A percentile compares a stretch with the other conserved stretches of the same genome.
Conservation (phyloP, 2,113 vertebrate species). For the Diglossa brunneiventris region DNA sequence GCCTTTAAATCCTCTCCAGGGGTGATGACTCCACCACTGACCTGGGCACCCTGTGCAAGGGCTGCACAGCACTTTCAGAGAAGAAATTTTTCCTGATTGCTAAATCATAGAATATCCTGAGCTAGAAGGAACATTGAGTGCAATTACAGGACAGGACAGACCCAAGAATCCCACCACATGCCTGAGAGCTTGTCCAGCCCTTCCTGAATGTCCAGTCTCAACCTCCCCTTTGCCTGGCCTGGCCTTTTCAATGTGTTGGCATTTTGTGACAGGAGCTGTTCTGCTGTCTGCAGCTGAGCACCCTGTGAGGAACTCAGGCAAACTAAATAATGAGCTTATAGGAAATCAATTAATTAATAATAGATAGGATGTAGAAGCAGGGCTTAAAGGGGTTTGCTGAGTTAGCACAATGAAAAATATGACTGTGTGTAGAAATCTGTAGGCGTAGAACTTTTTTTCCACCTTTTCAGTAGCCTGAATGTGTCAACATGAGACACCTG, state of each 20-base stretch:
- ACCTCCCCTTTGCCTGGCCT: neutral
- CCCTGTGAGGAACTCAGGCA: neutral
- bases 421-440: neutral
- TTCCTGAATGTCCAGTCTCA: neutral
- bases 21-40: neutral
- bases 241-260: fast-evolving
- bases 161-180: neutral
- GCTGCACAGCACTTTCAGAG: neutral
- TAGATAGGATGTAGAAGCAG: neutral
- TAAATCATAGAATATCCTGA: neutral
- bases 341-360: slow-evolving; percentile 54
- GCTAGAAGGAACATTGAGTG: neutral
- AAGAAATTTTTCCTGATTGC: neutral
- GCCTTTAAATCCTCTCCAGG: neutral
- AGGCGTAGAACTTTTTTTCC: neutral
- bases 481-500: fast-evolving
- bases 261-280: neutral
- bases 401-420: neutral
- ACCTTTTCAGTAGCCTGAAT: neutral
- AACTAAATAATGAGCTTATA: neutral
- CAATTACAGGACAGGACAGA: neutral
- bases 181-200: neutral
- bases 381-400: neutral
- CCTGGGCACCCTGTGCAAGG: neutral
- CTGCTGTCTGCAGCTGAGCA: neutral